A percentile compares a stretch with the other conserved stretches of the same genome.
Conservation (phyloP, 37 sponge, comb jelly and placozoan species). For the Diacarnus erythraeanus region DNA sequence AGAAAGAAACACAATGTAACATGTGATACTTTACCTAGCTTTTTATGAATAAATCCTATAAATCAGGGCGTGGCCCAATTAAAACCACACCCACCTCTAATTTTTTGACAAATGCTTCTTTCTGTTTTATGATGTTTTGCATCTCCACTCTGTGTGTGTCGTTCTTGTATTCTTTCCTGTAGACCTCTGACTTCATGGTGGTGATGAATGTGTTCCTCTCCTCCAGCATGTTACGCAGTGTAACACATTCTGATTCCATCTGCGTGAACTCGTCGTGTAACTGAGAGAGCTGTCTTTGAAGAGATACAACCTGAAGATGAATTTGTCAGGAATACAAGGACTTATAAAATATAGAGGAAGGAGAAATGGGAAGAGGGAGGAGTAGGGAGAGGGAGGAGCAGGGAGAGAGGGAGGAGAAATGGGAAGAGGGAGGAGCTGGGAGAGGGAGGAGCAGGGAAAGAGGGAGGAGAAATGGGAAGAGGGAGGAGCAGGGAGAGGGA, state of each 20-base stretch:
- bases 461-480: no score
- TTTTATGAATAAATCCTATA: background rate
- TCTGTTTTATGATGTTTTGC: slow-evolving; percentile 31
- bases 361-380: no score
- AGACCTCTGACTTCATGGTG: slow-evolving; percentile 68
- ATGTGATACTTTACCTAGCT: background rate
- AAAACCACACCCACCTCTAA: slow-evolving; percentile 43
- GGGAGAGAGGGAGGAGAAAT: no score
- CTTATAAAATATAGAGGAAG: no score
- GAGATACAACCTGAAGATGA: background rate
- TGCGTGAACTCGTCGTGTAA: slow-evolving; percentile 32
- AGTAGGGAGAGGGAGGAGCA: no score
- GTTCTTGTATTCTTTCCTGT: slow-evolving; percentile 64
- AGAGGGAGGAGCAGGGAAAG: no score
- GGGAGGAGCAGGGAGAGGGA: no score
- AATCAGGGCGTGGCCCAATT: background rate
- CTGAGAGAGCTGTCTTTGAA: background rate
- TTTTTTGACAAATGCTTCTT: slow-evolving; percentile 31
- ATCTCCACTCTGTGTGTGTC: slow-evolving; percentile 59
- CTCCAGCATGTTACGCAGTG: slow-evolving; percentile 49
- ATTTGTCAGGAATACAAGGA: no score
- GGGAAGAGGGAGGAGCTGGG: no score
- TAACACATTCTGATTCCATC: slow-evolving; percentile 31
- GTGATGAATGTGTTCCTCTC: slow-evolving; percentile 60
- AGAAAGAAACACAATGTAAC: background rate